A percentile compares a stretch with the other conserved stretches of the same genome.
phyloP scores from a whole-genome alignment of 1,140 invertebrate species.

The Branchinecta lynchi region DNA sequence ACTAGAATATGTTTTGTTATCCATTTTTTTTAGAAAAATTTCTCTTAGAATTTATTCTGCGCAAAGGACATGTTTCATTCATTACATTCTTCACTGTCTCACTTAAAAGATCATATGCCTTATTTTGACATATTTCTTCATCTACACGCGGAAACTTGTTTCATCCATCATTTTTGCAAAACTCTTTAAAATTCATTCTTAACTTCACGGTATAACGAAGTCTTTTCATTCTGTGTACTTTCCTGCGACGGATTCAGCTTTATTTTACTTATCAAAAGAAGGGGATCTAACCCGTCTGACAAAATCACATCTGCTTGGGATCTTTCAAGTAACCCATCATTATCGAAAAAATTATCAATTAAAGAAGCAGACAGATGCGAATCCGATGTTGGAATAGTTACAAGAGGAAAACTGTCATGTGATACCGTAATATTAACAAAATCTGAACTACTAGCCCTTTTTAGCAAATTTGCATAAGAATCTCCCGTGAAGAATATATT shows the following conservation, averaged over 20 bases:
- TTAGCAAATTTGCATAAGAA: neutral
- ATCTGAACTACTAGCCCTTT: neutral
- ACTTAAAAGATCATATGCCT: neutral
- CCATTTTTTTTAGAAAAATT: too few species aligned
- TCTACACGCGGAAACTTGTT: neutral
- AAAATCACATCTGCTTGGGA: slow-evolving; percentile 7
- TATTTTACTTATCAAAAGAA: neutral
- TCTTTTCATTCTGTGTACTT: neutral
- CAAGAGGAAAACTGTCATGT: slow-evolving; percentile 9
- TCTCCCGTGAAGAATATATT: neutral
- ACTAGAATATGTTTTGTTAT: too few species aligned
- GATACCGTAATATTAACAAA: neutral
- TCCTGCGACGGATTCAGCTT: neutral
- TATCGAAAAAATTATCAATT: slow-evolving; percentile 4
- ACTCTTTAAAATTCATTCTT: neutral
- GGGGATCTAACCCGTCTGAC: neutral
- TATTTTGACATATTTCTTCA: neutral
- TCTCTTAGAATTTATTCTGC: too few species aligned
- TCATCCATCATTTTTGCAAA: neutral
- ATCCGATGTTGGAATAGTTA: neutral
- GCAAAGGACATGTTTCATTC: too few species aligned
- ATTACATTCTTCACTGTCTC: too few species aligned
- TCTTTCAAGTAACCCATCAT: neutral
- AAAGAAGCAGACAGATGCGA: neutral
- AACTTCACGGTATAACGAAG: neutral